These are phyloP conservation scores for Heteromurus nitidus DNA, from an alignment of 2,888 invertebrate species.

Conservation along the genomic window DNA sequence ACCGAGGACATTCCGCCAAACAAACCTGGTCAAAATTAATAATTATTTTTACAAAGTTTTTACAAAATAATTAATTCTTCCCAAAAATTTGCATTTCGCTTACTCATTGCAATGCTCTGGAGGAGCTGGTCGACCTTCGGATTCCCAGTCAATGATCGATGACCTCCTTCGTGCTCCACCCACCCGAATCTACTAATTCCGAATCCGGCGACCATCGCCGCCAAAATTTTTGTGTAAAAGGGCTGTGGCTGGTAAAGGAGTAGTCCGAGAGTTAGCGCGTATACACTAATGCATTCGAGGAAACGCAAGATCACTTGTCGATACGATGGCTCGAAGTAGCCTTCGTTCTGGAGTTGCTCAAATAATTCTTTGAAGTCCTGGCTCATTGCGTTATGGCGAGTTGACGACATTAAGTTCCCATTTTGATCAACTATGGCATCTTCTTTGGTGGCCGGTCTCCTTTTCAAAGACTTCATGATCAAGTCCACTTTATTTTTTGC, in stretches of 20 bases:
- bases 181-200: constrained; percentile 14
- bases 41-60: neutral
- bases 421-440: constrained; percentile 12
- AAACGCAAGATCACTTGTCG: neutral
- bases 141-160: constrained; percentile 33
- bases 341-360: constrained; percentile 21
- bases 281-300: neutral
- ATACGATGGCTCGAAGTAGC: constrained; percentile 8
- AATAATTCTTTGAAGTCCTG: constrained; percentile 28
- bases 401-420: neutral
- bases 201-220: neutral
- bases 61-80: neutral
- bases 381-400: neutral
- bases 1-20: constrained; percentile 36
- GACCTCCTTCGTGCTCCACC: constrained; percentile 50
- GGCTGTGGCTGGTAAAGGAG: neutral
- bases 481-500: constrained; percentile 16
- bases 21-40: neutral
- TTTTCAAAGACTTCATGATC: constrained; percentile 47
- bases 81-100: neutral
- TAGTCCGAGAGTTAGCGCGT: neutral
- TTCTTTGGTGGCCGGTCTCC: constrained; percentile 10
- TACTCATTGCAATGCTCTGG: constrained; percentile 57
- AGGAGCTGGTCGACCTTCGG: constrained; percentile 1
- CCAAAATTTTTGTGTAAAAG: neutral